phyloP scores from a whole-genome alignment of 2,797 vertebrate genomes.

The Benthosema pterotum region DNA sequence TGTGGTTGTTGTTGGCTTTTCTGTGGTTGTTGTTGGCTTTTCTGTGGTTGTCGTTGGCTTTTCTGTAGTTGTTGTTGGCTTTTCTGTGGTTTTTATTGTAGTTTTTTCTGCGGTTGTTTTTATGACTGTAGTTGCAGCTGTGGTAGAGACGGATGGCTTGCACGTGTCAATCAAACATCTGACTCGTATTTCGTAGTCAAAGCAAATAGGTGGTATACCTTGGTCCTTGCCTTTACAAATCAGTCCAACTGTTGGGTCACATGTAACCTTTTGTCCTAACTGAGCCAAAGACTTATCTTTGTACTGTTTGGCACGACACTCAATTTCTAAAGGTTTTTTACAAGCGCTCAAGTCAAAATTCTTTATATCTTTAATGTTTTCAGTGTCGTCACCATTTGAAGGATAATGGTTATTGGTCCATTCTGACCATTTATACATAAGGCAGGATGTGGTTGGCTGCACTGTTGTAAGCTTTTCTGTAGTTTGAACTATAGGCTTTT shows the following conservation, averaged over 20 bases:
- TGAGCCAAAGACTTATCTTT: conserved; percentile 44
- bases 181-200: conserved; percentile 82
- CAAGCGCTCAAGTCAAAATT: conserved; percentile 69
- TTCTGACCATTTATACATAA: conserved; percentile 74
- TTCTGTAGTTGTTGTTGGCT: no score
- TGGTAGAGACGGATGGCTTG: neutral
- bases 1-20: neutral
- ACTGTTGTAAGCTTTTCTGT: neutral
- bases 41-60: no score
- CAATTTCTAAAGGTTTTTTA: conserved; percentile 56
- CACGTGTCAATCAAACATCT: conserved; percentile 68
- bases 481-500: neutral
- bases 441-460: conserved; percentile 1
- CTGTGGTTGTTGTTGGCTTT: no score
- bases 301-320: conserved; percentile 76
- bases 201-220: conserved; percentile 52
- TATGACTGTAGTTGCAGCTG: neutral
- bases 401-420: conserved; percentile 78
- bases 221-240: conserved; percentile 72
- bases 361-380: conserved; percentile 74
- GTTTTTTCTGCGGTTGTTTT: neutral
- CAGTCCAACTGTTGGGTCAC: conserved; percentile 72
- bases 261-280: conserved; percentile 73
- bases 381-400: conserved; percentile 73
- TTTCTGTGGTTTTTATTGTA: neutral